These are phyloP conservation scores for Phoenicopterus ruber DNA, from an alignment of 2,113 vertebrate species.

Conservation along the genomic window DNA sequence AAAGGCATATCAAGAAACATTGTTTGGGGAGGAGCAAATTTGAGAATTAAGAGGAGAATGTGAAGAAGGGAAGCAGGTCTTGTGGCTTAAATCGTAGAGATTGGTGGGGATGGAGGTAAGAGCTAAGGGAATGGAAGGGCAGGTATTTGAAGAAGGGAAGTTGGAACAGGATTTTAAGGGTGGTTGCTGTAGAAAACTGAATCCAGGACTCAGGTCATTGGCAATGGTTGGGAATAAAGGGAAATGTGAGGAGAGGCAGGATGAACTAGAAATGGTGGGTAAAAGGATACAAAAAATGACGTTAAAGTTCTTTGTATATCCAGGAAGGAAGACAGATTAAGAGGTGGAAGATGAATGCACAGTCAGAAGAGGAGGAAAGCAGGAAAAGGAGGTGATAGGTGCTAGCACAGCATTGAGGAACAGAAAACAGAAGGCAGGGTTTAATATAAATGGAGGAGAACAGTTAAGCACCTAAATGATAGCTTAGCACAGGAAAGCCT, in stretches of 20 bases:
- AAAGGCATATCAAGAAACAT: background rate
- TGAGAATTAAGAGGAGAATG: background rate
- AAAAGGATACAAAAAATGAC: background rate
- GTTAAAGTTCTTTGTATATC: background rate
- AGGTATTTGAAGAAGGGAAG: background rate
- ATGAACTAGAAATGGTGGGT: background rate
- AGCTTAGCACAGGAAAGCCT: background rate
- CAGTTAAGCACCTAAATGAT: background rate
- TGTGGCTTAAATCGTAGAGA: background rate
- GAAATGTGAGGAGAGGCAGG: background rate
- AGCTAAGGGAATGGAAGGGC: background rate
- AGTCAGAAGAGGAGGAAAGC: background rate
- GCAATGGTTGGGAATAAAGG: background rate
- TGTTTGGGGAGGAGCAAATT: background rate
- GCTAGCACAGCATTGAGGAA: background rate
- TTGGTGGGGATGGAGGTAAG: background rate
- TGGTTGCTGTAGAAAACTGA: background rate
- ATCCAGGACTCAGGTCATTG: background rate
- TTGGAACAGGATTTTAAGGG: background rate
- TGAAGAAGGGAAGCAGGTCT: background rate
- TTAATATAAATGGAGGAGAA: background rate
- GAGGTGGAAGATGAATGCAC: background rate
- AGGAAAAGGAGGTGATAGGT: fast-evolving
- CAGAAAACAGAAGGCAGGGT: background rate
- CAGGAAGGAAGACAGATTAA: background rate